phyloP scores from a whole-genome alignment of 1,140 invertebrate genomes.

The Mizuhopecten yessoensis region DNA sequence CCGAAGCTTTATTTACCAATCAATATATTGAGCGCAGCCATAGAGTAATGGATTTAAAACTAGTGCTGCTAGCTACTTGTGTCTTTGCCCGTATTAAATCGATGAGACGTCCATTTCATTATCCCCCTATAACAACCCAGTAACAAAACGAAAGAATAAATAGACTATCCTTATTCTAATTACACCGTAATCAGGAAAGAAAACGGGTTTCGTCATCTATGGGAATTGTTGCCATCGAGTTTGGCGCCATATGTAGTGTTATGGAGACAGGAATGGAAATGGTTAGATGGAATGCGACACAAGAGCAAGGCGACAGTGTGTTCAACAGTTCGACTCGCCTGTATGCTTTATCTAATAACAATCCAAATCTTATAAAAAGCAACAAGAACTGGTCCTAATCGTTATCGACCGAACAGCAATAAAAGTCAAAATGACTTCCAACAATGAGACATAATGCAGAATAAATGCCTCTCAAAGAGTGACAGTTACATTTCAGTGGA shows the following conservation, averaged over 20 bases:
- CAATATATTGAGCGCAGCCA: constrained; percentile 38
- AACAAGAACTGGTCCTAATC: neutral
- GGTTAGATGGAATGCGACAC: neutral
- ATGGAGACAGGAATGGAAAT: neutral
- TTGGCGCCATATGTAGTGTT: neutral
- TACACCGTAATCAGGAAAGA: constrained; percentile 31
- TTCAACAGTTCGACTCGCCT: neutral
- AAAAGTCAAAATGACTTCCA: neutral
- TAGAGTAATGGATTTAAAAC: constrained; percentile 21
- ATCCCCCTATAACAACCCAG: constrained; percentile 25
- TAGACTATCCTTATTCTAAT: constrained; percentile 39
- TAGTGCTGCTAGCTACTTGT: constrained; percentile 32
- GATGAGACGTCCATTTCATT: constrained; percentile 37
- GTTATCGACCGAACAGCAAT: neutral
- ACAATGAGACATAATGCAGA: neutral
- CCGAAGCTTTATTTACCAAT: constrained; percentile 21
- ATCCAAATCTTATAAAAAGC: constrained; percentile 35
- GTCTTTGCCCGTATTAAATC: constrained; percentile 26
- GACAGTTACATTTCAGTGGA: neutral
- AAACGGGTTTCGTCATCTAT: constrained; percentile 12
- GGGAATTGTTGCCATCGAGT: neutral
- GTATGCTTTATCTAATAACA: constrained; percentile 13
- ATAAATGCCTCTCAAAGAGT: neutral
- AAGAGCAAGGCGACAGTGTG: neutral
- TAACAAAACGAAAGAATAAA: constrained; percentile 39